Evolutionary conservation across 2,113 vertebrate species (phyloP).

Genomic region (Phalacrocorax pelagicus): DNA sequence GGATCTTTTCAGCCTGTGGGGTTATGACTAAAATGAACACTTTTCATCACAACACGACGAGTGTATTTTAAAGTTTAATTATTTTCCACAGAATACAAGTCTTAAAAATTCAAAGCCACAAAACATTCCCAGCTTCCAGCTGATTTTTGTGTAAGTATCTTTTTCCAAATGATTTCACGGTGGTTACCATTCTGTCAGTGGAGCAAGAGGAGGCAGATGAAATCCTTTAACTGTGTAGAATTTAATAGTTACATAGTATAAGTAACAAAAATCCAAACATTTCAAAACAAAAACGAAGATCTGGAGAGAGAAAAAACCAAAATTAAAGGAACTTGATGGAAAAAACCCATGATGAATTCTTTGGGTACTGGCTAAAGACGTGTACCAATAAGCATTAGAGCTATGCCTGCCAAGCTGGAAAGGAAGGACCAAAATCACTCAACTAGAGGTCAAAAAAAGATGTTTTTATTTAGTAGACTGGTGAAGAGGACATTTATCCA

Average conservation of each 20-base stretch:
- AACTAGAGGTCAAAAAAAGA: neutral
- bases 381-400: neutral
- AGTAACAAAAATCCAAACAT: neutral
- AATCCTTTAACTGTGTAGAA: neutral
- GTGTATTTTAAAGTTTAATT: neutral
- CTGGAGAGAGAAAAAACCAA: neutral
- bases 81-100: neutral
- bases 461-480: neutral
- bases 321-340: neutral
- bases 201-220: neutral
- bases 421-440: neutral
- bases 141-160: neutral
- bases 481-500: neutral
- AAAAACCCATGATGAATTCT: accelerated
- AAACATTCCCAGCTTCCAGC: neutral
- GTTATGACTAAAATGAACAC: neutral
- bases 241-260: neutral
- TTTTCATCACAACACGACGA: neutral
- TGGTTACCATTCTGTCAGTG: neutral
- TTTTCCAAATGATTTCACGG: neutral
- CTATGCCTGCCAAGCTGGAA: neutral
- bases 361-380: neutral
- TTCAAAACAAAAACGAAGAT: neutral
- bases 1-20: neutral
- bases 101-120: neutral